phyloP scores from a whole-genome alignment of 2,797 vertebrate species.

The Eulemur albifrons region DNA sequence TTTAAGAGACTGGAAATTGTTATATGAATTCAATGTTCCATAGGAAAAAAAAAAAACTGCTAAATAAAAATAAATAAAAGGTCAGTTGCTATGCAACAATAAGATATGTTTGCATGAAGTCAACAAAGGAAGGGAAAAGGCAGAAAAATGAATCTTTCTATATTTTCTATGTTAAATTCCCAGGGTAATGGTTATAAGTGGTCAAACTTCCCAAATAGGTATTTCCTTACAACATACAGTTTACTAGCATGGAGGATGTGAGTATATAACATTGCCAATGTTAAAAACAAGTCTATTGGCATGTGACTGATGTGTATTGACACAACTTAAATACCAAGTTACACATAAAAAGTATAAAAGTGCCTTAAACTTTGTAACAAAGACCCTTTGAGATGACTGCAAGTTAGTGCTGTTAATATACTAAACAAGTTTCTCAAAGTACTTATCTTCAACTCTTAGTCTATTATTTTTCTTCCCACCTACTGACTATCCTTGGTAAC shows the following conservation, averaged over 20 bases:
- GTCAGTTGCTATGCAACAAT: not conserved
- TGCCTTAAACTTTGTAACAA: not conserved
- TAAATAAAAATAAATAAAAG: slow-evolving; percentile 42
- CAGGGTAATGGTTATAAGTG: not conserved
- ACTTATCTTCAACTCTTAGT: not conserved
- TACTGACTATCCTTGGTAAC: not conserved
- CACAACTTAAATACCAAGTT: not conserved
- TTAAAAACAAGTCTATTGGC: not conserved
- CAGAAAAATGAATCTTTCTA: not conserved
- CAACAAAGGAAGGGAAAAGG: not conserved
- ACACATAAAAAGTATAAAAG: not conserved
- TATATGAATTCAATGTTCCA: not conserved
- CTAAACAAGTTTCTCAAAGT: not conserved
- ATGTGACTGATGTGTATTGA: not conserved
- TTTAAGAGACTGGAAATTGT: slow-evolving; percentile 16
- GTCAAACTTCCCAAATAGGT: not conserved
- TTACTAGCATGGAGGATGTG: not conserved
- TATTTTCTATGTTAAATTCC: not conserved
- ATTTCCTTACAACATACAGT: not conserved
- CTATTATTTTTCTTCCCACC: not conserved
- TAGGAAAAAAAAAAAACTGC: not conserved
- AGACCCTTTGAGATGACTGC: not conserved
- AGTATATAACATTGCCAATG: not conserved
- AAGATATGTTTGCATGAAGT: not conserved
- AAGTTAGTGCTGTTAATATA: not conserved